Conservation (phyloP, 1,140 invertebrate genomes). For the Pachyrhynchus sulphureomaculatus region DNA sequence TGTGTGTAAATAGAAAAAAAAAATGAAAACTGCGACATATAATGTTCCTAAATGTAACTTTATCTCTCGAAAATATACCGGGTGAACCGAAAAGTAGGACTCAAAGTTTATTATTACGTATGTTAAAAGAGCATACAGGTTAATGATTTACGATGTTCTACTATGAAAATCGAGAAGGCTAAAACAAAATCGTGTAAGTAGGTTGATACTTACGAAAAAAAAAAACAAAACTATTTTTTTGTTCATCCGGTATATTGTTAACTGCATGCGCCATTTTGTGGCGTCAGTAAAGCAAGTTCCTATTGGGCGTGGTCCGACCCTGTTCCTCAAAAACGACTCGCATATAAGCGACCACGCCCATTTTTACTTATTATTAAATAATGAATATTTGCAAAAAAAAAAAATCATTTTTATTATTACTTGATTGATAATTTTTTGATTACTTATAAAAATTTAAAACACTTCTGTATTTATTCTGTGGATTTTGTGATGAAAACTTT, state of each 20-base stretch:
- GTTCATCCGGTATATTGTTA: background rate
- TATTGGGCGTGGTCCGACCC: constrained; percentile 51
- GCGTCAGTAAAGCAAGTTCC: constrained; percentile 66
- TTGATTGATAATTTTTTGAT: constrained; percentile 45
- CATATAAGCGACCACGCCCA: constrained; percentile 40
- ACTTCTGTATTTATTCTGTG: constrained; percentile 47
- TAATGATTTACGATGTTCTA: no score
- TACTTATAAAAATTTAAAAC: constrained; percentile 42
- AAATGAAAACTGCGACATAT: constrained; percentile 43
- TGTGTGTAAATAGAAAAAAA: constrained; percentile 27
- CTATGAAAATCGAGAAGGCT: no score
- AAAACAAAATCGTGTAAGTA: no score
- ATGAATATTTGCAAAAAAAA: constrained; percentile 41
- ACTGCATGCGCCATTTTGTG: constrained; percentile 17
- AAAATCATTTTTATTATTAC: constrained; percentile 51
- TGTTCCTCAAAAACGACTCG: constrained; percentile 48
- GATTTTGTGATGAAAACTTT: background rate
- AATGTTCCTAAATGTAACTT: constrained; percentile 46
- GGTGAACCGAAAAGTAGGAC: background rate
- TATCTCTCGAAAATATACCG: constrained; percentile 19
- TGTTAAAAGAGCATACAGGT: no score
- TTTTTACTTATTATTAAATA: constrained; percentile 48
- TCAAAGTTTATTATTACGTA: no score
- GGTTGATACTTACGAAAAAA: no score
- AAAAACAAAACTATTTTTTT: background rate